These are phyloP conservation scores for Ypsolopha sequella DNA, from an alignment of 2,888 invertebrate genomes.

Conservation along the genomic window DNA sequence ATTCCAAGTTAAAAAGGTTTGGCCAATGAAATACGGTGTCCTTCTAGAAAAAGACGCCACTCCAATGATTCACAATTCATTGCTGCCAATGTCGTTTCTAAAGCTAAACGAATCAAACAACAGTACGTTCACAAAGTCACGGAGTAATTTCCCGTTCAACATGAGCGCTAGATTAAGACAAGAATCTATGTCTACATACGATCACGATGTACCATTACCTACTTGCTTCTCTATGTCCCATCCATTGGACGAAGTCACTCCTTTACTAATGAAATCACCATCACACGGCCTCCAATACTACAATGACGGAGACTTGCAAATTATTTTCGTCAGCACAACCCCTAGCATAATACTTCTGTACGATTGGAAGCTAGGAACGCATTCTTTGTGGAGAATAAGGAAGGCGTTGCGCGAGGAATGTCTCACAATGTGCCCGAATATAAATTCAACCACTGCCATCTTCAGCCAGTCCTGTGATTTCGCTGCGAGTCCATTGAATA, in stretches of 20 bases:
- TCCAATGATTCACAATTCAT: conserved; percentile 36
- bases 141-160: conserved; percentile 31
- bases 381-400: conserved; percentile 86
- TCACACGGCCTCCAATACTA: conserved; percentile 69
- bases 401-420: conserved; percentile 82
- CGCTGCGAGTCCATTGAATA: conserved; percentile 49
- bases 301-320: conserved; percentile 74
- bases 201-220: conserved; percentile 73
- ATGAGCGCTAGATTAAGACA: conserved; percentile 48
- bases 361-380: conserved; percentile 80
- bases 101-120: conserved; percentile 52
- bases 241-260: conserved; percentile 92
- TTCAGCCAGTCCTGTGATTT: conserved; percentile 59
- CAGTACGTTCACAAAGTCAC: conserved; percentile 41
- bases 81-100: conserved; percentile 38
- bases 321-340: conserved; percentile 81
- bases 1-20: conserved; percentile 83
- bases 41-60: conserved; percentile 80
- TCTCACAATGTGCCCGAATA: conserved; percentile 68
- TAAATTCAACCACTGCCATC: conserved; percentile 45
- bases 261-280: conserved; percentile 80
- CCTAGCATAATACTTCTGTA: conserved; percentile 88
- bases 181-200: conserved; percentile 45
- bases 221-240: conserved; percentile 89
- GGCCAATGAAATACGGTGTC: conserved; percentile 89